Conservation (phyloP, 2,797 vertebrate genomes). For the Etheostoma nigrum region DNA sequence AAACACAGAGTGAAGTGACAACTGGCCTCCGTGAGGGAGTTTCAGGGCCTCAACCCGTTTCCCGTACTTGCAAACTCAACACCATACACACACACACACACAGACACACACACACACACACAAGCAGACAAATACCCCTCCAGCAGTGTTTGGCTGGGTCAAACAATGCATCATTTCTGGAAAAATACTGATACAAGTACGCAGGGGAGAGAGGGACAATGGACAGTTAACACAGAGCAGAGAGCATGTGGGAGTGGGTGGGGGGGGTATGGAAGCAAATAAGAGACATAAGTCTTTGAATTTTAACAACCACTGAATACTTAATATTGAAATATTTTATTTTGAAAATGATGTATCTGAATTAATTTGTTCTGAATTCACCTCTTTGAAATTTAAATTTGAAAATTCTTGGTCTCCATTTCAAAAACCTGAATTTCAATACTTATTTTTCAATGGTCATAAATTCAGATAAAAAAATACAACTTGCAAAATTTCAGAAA, state of each 20-base stretch:
- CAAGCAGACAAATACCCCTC: constrained; percentile 14
- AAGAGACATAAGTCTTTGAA: too few species aligned
- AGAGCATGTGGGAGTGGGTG: constrained; percentile 13
- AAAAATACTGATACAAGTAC: constrained; percentile 76
- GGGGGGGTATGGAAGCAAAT: too few species aligned
- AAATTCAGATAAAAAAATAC: too few species aligned
- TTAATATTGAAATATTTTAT: too few species aligned
- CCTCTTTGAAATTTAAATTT: too few species aligned
- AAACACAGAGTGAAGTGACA: constrained; percentile 17
- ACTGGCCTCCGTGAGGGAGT: constrained; percentile 31
- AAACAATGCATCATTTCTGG: constrained; percentile 82
- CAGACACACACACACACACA: constrained; percentile 5
- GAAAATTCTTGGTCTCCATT: too few species aligned
- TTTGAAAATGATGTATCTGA: too few species aligned
- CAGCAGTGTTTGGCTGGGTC: constrained; percentile 29
- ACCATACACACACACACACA: neutral
- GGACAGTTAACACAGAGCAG: constrained; percentile 58
- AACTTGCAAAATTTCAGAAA: too few species aligned
- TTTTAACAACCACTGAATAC: too few species aligned
- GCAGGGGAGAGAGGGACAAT: constrained; percentile 64
- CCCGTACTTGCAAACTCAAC: constrained; percentile 15
- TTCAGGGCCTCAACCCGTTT: constrained; percentile 25
- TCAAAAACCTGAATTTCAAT: too few species aligned
- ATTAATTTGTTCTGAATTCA: too few species aligned
- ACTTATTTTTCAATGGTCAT: too few species aligned